Percentiles rank a stretch among this genome's conserved stretches.
Evolutionary conservation across 2,113 vertebrate genomes (phyloP).

Genomic region (Thinocorus orbignyianus): DNA sequence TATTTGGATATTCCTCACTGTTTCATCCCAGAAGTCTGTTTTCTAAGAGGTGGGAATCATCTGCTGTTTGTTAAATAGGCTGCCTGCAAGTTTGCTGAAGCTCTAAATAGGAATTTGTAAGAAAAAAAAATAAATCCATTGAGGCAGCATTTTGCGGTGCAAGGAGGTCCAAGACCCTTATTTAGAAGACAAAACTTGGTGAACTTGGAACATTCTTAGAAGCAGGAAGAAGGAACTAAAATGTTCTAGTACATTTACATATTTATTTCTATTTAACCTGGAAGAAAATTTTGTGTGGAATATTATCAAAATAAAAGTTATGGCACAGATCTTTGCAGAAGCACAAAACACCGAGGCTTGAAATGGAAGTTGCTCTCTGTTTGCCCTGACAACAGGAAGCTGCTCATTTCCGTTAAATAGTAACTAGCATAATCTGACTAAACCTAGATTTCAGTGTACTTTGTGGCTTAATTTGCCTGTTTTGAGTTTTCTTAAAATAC

Average conservation of each 20-base stretch:
- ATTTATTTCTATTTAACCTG: background rate
- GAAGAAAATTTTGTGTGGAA: background rate
- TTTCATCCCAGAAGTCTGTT: background rate
- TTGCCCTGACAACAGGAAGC: slow-evolving; percentile 16
- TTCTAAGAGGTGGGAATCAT: background rate
- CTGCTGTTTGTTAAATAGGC: background rate
- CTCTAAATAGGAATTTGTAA: background rate
- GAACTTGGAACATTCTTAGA: background rate
- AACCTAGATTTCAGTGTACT: background rate
- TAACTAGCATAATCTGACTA: background rate
- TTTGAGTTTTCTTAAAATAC: background rate
- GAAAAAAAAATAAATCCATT: too few species aligned
- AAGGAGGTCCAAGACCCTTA: background rate
- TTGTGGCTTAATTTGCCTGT: background rate
- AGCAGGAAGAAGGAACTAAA: background rate
- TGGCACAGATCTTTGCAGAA: background rate
- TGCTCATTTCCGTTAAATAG: slow-evolving; percentile 12
- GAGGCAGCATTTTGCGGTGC: background rate
- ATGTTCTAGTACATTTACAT: background rate
- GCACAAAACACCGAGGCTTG: background rate
- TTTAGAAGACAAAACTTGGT: background rate
- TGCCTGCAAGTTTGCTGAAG: fast-evolving
- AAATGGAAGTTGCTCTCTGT: background rate
- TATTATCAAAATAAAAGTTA: background rate
- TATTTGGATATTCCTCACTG: background rate